phyloP scores from a whole-genome alignment of 2,113 vertebrate species.

The Glaucidium brasilianum region DNA sequence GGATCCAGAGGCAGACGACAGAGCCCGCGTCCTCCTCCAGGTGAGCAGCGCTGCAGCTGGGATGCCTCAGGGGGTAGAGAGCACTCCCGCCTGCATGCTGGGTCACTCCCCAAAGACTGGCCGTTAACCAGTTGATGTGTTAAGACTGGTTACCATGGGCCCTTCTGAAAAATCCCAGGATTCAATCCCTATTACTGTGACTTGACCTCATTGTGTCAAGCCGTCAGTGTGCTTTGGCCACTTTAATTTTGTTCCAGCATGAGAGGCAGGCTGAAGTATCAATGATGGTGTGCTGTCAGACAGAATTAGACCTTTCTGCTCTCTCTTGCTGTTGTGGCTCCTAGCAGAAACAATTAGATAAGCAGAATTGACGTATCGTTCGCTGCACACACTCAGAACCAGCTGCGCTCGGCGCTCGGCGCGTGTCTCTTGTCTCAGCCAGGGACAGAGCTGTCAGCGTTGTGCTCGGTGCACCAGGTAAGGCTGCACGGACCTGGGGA shows the following conservation, averaged over 20 bases:
- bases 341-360: slow-evolving; percentile 45
- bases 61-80: neutral
- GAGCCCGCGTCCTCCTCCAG: slow-evolving; percentile 91
- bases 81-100: neutral
- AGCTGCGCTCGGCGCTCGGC: neutral
- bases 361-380: slow-evolving; percentile 25
- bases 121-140: neutral
- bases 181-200: neutral
- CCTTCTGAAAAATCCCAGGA: neutral
- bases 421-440: neutral
- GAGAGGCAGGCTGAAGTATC: slow-evolving; percentile 43
- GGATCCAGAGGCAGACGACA: slow-evolving; percentile 89
- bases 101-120: neutral
- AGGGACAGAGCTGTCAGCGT: neutral
- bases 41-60: slow-evolving; percentile 61
- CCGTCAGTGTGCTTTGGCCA: slow-evolving; percentile 16
- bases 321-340: slow-evolving; percentile 15
- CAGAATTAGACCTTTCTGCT: slow-evolving; percentile 32
- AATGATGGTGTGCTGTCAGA: slow-evolving; percentile 45
- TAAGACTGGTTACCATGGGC: neutral
- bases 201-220: slow-evolving; percentile 67
- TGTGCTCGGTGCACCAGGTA: neutral
- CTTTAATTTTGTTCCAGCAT: slow-evolving; percentile 47
- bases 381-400: neutral
- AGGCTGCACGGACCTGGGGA: neutral